A percentile compares a stretch with the other conserved stretches of the same genome.
phyloP scores from a whole-genome alignment of 2,113 vertebrate species.

The Litocranius walleri region DNA sequence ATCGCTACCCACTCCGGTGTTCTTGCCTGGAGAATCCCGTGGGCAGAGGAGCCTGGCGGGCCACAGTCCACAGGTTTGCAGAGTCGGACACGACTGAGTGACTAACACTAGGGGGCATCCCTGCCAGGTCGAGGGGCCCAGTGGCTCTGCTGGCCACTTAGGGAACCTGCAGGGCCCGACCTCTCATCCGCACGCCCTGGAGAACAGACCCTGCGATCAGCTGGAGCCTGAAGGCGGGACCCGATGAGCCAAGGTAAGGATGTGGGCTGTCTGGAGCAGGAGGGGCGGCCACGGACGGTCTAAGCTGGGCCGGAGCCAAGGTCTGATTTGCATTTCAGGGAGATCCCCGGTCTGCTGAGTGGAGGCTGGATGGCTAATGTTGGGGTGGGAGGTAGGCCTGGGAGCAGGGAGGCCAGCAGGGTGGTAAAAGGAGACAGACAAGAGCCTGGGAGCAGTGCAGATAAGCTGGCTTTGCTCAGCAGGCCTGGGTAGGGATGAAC shows the following conservation, averaged over 20 bases:
- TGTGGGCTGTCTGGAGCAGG: background rate
- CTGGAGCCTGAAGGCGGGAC: background rate
- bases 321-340: conserved; percentile 11
- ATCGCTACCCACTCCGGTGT: background rate
- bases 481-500: background rate
- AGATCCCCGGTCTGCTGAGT: background rate
- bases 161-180: background rate
- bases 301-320: background rate
- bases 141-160: conserved; percentile 50
- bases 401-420: background rate
- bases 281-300: background rate
- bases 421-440: background rate
- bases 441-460: background rate
- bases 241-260: conserved; percentile 12
- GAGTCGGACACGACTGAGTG: background rate
- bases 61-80: background rate
- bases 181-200: background rate
- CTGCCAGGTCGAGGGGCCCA: background rate
- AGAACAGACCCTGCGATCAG: background rate
- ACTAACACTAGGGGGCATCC: background rate
- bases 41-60: background rate
- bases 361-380: background rate
- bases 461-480: background rate
- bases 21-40: background rate
- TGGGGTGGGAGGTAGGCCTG: background rate